These are phyloP conservation scores for Serrognathus titanus DNA, from an alignment of 2,888 invertebrate genomes.

Conservation along the genomic window DNA sequence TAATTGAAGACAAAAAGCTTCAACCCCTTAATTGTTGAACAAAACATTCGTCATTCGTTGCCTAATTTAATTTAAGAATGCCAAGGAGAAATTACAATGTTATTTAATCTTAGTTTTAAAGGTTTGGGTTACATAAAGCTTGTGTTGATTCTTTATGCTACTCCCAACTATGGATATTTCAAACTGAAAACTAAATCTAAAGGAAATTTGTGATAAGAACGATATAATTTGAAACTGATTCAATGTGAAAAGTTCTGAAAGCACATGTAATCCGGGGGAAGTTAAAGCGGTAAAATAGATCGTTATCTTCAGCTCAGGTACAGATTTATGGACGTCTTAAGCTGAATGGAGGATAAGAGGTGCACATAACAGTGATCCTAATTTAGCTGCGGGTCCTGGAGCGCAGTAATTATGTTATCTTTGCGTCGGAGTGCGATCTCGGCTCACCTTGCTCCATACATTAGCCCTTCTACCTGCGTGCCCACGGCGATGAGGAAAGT, in stretches of 20 bases:
- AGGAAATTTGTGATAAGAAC: too few species aligned
- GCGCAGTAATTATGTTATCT: constrained; percentile 45
- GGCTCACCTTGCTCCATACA: constrained; percentile 41
- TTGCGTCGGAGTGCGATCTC: constrained; percentile 35
- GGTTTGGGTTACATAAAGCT: too few species aligned
- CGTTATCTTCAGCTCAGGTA: constrained; percentile 33
- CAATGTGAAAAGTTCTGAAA: constrained; percentile 15
- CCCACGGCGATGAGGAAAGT: constrained; percentile 39
- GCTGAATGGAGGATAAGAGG: constrained; percentile 26
- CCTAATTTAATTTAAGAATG: too few species aligned
- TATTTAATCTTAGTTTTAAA: too few species aligned
- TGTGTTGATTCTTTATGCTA: too few species aligned
- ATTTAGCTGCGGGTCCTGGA: constrained; percentile 39
- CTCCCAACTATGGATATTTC: too few species aligned
- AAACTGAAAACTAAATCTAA: too few species aligned
- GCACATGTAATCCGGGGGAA: constrained; percentile 27
- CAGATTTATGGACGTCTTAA: constrained; percentile 33
- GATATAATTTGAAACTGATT: constrained; percentile 15
- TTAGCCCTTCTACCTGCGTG: constrained; percentile 41
- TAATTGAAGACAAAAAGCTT: too few species aligned
- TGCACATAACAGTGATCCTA: constrained; percentile 39
- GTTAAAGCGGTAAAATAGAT: constrained; percentile 31
- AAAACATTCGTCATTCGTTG: too few species aligned
- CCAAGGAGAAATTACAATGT: too few species aligned
- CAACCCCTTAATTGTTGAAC: too few species aligned